Conservation (phyloP, 2,888 invertebrate genomes). For the Drosophila paramelanica region DNA sequence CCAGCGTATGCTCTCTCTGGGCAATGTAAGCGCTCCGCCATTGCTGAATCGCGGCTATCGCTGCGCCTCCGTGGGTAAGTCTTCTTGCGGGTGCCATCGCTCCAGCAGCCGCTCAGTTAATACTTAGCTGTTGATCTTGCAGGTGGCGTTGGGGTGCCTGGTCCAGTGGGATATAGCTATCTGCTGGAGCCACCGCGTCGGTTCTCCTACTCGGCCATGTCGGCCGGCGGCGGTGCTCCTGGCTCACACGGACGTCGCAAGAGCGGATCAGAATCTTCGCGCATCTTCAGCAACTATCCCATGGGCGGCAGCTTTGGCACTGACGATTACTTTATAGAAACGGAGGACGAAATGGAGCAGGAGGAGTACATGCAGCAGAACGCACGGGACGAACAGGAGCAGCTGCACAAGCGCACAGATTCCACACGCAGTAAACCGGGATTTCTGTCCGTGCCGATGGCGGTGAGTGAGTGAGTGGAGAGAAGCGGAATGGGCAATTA, state of each 20-base stretch:
- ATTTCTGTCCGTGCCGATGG: conserved; percentile 84
- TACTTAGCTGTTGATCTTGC: neutral
- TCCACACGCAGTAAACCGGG: conserved; percentile 84
- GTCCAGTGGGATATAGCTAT: conserved; percentile 90
- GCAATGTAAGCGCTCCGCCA: conserved; percentile 88
- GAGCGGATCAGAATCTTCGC: conserved; percentile 87
- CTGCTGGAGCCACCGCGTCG: conserved; percentile 89
- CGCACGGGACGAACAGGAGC: conserved; percentile 61
- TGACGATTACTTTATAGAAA: conserved; percentile 85
- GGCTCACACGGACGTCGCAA: conserved; percentile 86
- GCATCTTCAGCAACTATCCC: conserved; percentile 85
- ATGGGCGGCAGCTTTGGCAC: conserved; percentile 85
- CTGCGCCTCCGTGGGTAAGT: conserved; percentile 87
- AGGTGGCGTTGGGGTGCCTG: conserved; percentile 86
- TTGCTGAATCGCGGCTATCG: conserved; percentile 86
- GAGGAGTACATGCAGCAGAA: conserved; percentile 85
- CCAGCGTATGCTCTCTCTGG: conserved; percentile 88
- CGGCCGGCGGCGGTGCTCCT: conserved; percentile 63
- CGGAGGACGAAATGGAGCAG: conserved; percentile 85
- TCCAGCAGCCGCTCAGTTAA: neutral
- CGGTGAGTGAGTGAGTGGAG: conserved; percentile 70
- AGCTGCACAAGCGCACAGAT: conserved; percentile 78
- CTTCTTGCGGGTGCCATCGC: fast-evolving
- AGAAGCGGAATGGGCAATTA: too few relatives aligned
- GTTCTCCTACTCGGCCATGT: conserved; percentile 86